Evolutionary conservation across 2,113 vertebrate species (phyloP).

Genomic region (Acrocephalus kingi): DNA sequence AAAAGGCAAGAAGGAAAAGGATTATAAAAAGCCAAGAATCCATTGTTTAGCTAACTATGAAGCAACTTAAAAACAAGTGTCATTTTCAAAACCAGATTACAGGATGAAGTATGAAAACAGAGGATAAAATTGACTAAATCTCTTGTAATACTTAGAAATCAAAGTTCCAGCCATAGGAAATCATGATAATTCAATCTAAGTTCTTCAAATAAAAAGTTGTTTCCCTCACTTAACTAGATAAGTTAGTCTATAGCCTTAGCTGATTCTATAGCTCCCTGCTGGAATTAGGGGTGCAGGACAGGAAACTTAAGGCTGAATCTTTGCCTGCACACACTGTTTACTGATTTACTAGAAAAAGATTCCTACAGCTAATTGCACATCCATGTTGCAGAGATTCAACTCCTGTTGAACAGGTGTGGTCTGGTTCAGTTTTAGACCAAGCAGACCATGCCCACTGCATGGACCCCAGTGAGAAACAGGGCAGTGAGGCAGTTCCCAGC

Average conservation of each 20-base stretch:
- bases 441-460: not conserved
- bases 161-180: not conserved
- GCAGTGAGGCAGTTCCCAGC: not conserved
- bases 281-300: not conserved
- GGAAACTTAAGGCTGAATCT: not conserved
- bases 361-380: not conserved
- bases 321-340: rapidly evolving
- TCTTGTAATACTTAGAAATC: not conserved
- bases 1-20: not conserved
- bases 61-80: not conserved
- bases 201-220: not conserved
- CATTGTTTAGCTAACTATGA: not conserved
- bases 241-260: not conserved
- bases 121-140: not conserved
- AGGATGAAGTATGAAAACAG: not conserved
- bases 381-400: not conserved
- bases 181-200: not conserved
- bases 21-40: not conserved
- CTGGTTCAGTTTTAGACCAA: not conserved
- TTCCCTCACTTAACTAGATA: not conserved
- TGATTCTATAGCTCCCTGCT: not conserved
- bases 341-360: not conserved
- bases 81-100: not conserved
- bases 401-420: not conserved
- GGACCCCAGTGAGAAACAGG: not conserved